phyloP scores from a whole-genome alignment of 2,797 vertebrate species.

The Decapterus maruadsi region DNA sequence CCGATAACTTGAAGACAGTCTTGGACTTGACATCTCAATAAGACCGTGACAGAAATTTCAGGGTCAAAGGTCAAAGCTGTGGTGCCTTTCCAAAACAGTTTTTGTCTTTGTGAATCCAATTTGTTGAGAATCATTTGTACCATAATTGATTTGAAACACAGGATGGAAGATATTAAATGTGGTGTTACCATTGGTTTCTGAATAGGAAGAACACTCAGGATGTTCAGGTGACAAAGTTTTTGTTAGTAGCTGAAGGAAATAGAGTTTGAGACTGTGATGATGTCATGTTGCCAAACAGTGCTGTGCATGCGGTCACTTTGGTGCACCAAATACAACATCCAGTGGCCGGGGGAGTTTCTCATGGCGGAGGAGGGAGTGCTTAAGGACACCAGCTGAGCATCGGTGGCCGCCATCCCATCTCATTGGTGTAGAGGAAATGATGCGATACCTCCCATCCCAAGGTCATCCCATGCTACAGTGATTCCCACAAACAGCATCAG shows the following conservation, averaged over 20 bases:
- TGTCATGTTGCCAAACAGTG: constrained; percentile 43
- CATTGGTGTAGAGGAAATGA: constrained; percentile 76
- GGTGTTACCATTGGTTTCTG: constrained; percentile 1
- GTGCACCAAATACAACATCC: constrained; percentile 45
- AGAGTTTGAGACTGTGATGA: constrained; percentile 37
- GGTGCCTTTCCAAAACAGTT: too few relatives aligned
- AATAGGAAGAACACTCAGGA: constrained; percentile 12
- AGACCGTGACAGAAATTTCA: too few relatives aligned
- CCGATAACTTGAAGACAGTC: too few relatives aligned
- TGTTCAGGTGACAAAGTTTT: constrained; percentile 46
- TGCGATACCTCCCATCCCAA: constrained; percentile 78
- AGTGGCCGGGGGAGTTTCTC: constrained; percentile 60
- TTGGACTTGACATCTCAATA: too few relatives aligned
- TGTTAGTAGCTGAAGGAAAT: constrained; percentile 50
- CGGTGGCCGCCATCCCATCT: constrained; percentile 70
- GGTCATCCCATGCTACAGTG: constrained; percentile 82
- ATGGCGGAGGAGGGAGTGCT: constrained; percentile 35
- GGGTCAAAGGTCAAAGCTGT: too few relatives aligned
- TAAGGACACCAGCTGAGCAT: constrained; percentile 75
- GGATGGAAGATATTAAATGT: not conserved
- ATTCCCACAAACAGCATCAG: constrained; percentile 70
- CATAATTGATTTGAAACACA: not conserved
- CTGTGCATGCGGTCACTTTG: constrained; percentile 61
- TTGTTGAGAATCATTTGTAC: not conserved
- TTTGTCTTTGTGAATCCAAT: too few relatives aligned